Evolutionary conservation across 2,888 invertebrate genomes (phyloP), one percentile per base, ranked within the genome.

Genomic region (Platypus cylindrus): DNA sequence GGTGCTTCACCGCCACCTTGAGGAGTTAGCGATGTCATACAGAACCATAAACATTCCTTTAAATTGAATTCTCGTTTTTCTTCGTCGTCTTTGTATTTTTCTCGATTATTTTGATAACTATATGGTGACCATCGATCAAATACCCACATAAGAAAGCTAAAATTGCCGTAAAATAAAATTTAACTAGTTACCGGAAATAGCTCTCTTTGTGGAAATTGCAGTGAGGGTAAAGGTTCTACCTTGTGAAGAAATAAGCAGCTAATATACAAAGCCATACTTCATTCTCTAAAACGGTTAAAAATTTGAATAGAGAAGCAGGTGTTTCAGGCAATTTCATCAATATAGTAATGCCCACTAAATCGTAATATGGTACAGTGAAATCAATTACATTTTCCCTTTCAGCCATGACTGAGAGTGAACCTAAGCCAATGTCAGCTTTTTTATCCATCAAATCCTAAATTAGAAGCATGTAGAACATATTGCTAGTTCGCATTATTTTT

Each of bases 101-200:
- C 87, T 5, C 85, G 70, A 57, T 93, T 93, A 56, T 94, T 94
- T 53, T 84, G 93, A 56, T 89, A 94, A 51, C 94, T 94, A 64
- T 93, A 95, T 0, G 97, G 97, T 52, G 91, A 93, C 80, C 89
- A 91, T 42, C 85, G 83, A 61, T 97, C 95, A 58, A 97, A 97
- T 2, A 93, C 68, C 85, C 91, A 95, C 79, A 97, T 85, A 1
- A 97, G 67, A 34, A 93, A 75, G 56, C 86, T 84, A 30, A 26
- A 39, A 40, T 31, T 5, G 9, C 4, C 9, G 25, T 11, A 25
- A 25, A 7, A 20, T 9, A 7, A 7, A 20, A 20, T 18, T 23
- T 17, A 13, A 30, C 15, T 8, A 16, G 23, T 25, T 31, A 8
- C 2, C 17, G 5, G 30, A 22, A 14, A 5, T 13, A 16, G 15